Conservation (phyloP, 2,113 vertebrate genomes). For the Petaurus breviceps region DNA sequence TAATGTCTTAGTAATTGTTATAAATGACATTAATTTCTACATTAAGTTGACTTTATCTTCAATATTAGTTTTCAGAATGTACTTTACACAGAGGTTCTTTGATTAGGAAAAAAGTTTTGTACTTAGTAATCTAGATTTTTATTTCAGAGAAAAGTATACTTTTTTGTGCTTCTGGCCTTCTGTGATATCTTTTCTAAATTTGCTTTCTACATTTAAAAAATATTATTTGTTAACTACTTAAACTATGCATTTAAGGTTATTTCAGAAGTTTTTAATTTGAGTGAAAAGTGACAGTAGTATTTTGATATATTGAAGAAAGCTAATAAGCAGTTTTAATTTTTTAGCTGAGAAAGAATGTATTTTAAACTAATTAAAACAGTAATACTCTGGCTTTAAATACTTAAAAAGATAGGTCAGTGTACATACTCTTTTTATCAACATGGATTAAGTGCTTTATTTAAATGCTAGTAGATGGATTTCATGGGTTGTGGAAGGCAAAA, state of each 20-base stretch:
- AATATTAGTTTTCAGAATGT: constrained; percentile 51
- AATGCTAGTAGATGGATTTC: neutral
- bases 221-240: constrained; percentile 55
- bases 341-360: constrained; percentile 57
- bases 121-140: constrained; percentile 28
- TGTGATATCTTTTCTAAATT: constrained; percentile 49
- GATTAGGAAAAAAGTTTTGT: constrained; percentile 55
- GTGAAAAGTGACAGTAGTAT: constrained; percentile 48
- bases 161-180: constrained; percentile 52
- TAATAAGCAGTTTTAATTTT: constrained; percentile 37
- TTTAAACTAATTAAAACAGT: constrained; percentile 30
- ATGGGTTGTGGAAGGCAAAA: neutral
- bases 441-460: neutral
- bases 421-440: neutral
- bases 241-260: constrained; percentile 51
- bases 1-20: constrained; percentile 22
- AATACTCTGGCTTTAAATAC: constrained; percentile 42
- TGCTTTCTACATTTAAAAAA: constrained; percentile 50
- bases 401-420: neutral
- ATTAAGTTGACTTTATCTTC: constrained; percentile 55
- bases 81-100: constrained; percentile 40
- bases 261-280: constrained; percentile 55
- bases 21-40: constrained; percentile 40
- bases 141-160: constrained; percentile 41
- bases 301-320: constrained; percentile 38